A percentile compares a stretch with the other conserved stretches of the same genome.
Conservation (phyloP, 1,140 invertebrate genomes). For the Tigriopus japonicus region DNA sequence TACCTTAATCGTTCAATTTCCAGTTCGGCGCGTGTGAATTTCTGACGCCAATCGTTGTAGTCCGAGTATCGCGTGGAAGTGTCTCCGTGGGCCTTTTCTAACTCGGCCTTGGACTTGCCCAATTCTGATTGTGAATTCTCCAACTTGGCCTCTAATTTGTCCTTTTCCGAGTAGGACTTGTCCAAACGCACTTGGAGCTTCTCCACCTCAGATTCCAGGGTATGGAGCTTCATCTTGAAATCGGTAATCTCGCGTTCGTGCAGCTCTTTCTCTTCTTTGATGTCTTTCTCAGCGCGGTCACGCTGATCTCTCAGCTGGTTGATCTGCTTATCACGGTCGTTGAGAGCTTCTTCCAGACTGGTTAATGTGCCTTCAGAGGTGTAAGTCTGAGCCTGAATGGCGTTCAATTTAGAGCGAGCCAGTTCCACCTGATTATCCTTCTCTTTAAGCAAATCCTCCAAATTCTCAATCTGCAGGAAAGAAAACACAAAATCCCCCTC, state of each 20-base stretch:
- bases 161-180: constrained; percentile 67
- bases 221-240: constrained; percentile 66
- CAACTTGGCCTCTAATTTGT: constrained; percentile 67
- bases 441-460: constrained; percentile 88
- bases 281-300: constrained; percentile 87
- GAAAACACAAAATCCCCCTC: too few species aligned
- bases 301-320: constrained; percentile 72
- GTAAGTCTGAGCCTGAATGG: constrained; percentile 77
- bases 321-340: constrained; percentile 93
- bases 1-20: constrained; percentile 54
- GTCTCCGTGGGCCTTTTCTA: constrained; percentile 73
- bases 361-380: constrained; percentile 75
- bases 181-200: constrained; percentile 67
- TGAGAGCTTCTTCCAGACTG: constrained; percentile 81
- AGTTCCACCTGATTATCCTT: constrained; percentile 95
- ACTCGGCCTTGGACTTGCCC: constrained; percentile 76
- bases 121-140: constrained; percentile 80
- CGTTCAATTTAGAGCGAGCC: constrained; percentile 49
- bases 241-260: constrained; percentile 84
- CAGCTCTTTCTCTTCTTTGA: constrained; percentile 40
- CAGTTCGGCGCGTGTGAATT: constrained; percentile 59
- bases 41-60: constrained; percentile 70
- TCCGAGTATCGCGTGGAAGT: constrained; percentile 66
- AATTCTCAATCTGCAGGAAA: constrained; percentile 63
- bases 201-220: constrained; percentile 41